Evolutionary conservation across 1,140 invertebrate genomes (phyloP).

Genomic region (Tetragnatha versicolor): DNA sequence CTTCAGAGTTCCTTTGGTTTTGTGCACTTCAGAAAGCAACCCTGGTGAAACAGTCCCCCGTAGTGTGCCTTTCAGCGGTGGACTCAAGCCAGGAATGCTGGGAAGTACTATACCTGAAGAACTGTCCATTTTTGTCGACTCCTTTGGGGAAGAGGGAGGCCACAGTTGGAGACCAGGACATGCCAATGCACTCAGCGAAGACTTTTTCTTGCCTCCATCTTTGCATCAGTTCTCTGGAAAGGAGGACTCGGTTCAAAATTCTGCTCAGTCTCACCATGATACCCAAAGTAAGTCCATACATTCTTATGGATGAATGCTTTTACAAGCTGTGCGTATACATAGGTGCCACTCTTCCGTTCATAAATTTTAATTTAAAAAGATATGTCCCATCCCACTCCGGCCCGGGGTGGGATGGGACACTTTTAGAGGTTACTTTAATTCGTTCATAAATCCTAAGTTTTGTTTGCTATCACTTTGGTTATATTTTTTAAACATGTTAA

Average conservation of each 20-base stretch:
- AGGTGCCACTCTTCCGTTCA: not conserved
- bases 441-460: too few species aligned
- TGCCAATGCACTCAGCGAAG: conserved; percentile 7
- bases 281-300: not conserved
- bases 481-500: too few species aligned
- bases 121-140: conserved; percentile 20
- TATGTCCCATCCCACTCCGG: too few species aligned
- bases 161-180: conserved; percentile 43
- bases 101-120: conserved; percentile 31
- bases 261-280: not conserved
- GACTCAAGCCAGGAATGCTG: too few species aligned
- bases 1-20: too few species aligned
- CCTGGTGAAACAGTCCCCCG: too few species aligned
- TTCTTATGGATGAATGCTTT: not conserved
- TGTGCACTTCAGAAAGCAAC: too few species aligned
- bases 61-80: too few species aligned
- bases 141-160: conserved; percentile 6
- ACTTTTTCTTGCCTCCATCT: conserved; percentile 18
- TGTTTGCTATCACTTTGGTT: too few species aligned
- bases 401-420: not conserved
- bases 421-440: too few species aligned
- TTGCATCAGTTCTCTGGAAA: not conserved
- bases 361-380: too few species aligned
- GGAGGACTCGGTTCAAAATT: not conserved
- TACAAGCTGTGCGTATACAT: not conserved